Base-by-base conservation (phyloP, 2,113 vertebrate species). In the Hymenochirus boettgeri region DNA sequence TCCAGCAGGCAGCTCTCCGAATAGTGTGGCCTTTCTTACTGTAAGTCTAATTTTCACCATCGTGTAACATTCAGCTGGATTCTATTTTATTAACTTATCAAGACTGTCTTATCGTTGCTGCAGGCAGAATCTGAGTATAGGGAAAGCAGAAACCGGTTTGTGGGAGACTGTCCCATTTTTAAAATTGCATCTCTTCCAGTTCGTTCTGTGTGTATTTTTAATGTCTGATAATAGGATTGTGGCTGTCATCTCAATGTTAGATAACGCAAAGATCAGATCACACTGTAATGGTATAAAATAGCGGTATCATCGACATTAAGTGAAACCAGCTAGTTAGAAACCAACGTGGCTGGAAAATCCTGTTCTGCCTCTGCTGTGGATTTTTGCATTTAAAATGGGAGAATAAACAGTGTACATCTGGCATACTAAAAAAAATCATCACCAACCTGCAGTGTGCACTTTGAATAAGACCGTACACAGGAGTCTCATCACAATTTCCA, bases 221-320 rank as follows among this genome's bases (percentile, higher is more conserved):
- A 25, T 1, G 23, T 54, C 66, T 24, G 19, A 17, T 67, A 62
- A 75, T 73, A 71, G 52, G 62, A 39, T 55, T 71, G 70, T 74
- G 64, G 73, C 69, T 73, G 71, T 26, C 50, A 60, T 65, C 53
- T 72, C 29, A n/a, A 29, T 29, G 31, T 74, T 72, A 75, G 73
- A 57, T 63, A n/a, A 61, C 69, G 74, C 75, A 74, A 70, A 76
- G 76, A 79, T 72, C 67, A 73, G 75, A 75, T 72, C 70, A 70
- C 73, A 23, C 71, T 73, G 61, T 69, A 74, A 25, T 76, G 74
- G 73, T 75, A 75, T 76, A 74, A 79, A 74, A 76, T 66, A 73
- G 78, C 72, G n/a, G 70, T 73, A 73, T 75, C 73, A 75, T 79
- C 70, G 70, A n/a, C 73, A 72, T 75, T 76, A 66, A 60, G 53